Conservation (phyloP, 1,140 invertebrate genomes). For the Drosophila eugracilis region DNA sequence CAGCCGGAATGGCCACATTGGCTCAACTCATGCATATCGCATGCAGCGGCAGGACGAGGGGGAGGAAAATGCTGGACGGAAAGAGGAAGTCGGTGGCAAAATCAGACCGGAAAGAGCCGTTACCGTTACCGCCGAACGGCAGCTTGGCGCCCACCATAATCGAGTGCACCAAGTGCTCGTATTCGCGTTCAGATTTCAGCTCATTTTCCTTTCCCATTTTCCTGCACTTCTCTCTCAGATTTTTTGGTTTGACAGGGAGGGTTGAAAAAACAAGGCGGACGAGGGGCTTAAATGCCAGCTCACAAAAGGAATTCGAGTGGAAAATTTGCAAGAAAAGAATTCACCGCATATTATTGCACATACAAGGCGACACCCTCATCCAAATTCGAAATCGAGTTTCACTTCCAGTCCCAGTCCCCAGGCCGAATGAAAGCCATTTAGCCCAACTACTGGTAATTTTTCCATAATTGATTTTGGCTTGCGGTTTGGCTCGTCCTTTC, state of each 20-base stretch:
- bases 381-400: conserved; percentile 9
- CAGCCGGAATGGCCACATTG: conserved; percentile 55
- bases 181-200: conserved; percentile 55
- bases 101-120: conserved; percentile 64
- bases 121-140: conserved; percentile 27
- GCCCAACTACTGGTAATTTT: conserved; percentile 73
- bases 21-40: conserved; percentile 57
- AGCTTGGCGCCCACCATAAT: conserved; percentile 52
- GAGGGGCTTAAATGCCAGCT: conserved; percentile 45
- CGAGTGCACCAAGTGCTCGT: conserved; percentile 70
- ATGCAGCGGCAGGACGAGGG: conserved; percentile 23
- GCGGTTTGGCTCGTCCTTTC: conserved; percentile 26
- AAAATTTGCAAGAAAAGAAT: conserved; percentile 63
- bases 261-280: not conserved
- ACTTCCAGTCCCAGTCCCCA: not conserved
- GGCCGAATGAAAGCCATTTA: conserved; percentile 61
- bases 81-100: conserved; percentile 23
- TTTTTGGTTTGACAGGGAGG: not conserved
- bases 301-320: conserved; percentile 62
- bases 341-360: conserved; percentile 40
- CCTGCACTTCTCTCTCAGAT: conserved; percentile 20
- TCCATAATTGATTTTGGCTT: conserved; percentile 75
- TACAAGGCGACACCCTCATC: conserved; percentile 11
- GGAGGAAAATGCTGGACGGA: not conserved
- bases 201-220: conserved; percentile 54